Evolutionary conservation across 2,888 invertebrate genomes (phyloP).

Genomic region (Diarsia brunnea): DNA sequence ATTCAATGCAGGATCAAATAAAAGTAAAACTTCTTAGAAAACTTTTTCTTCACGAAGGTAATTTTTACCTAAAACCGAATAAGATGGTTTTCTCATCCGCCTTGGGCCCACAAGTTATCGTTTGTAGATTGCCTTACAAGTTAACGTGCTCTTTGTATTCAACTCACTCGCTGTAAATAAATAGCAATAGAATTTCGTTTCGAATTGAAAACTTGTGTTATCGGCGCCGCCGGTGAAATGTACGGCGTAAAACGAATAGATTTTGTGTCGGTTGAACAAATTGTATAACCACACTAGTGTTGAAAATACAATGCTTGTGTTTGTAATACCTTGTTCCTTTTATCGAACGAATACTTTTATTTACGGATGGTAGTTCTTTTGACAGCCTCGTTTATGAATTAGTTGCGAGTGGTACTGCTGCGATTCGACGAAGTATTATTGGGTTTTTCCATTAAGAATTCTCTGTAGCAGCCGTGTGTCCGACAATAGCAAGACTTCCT

Average conservation of each 20-base stretch:
- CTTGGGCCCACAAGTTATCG: conserved; percentile 53
- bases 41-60: conserved; percentile 42
- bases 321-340: background rate
- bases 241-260: conserved; percentile 51
- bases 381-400: background rate
- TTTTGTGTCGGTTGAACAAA: conserved; percentile 47
- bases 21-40: conserved; percentile 59
- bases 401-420: background rate
- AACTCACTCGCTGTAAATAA: conserved; percentile 59
- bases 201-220: conserved; percentile 63
- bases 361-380: background rate
- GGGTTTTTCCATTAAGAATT: background rate
- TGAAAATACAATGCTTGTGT: conserved; percentile 23
- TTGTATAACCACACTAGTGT: conserved; percentile 26
- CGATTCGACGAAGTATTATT: background rate
- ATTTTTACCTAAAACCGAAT: conserved; percentile 57
- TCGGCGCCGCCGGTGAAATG: conserved; percentile 43
- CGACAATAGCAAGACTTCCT: background rate
- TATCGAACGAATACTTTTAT: background rate
- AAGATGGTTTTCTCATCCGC: conserved; percentile 33
- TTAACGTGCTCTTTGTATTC: conserved; percentile 63
- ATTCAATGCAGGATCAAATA: conserved; percentile 50
- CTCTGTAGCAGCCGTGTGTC: background rate
- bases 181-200: conserved; percentile 59
- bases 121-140: conserved; percentile 55